phyloP scores from a whole-genome alignment of 2,888 invertebrate genomes.

The Himalopsyche anomala region DNA sequence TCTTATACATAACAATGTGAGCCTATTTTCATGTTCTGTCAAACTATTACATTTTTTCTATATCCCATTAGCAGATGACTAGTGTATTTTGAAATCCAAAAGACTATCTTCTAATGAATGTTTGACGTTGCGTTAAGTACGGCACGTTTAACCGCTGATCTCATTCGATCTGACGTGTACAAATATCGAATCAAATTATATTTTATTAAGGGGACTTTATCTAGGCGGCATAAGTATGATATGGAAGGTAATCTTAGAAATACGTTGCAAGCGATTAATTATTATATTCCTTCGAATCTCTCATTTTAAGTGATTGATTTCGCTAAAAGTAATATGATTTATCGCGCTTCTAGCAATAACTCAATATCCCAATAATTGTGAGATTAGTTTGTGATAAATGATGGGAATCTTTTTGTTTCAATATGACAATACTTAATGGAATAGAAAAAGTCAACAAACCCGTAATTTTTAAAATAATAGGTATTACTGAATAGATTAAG shows the following conservation, averaged over 20 bases:
- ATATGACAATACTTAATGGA: too few relatives aligned
- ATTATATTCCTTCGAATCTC: slow-evolving; percentile 16
- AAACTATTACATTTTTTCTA: too few relatives aligned
- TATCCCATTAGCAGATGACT: slow-evolving; percentile 22
- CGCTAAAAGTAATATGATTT: not conserved
- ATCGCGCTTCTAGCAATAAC: not conserved
- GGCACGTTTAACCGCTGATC: not conserved
- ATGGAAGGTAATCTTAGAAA: slow-evolving; percentile 3
- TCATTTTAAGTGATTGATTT: slow-evolving; percentile 13
- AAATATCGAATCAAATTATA: slow-evolving; percentile 35
- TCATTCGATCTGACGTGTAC: slow-evolving; percentile 32
- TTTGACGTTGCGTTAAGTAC: slow-evolving; percentile 24
- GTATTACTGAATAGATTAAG: too few relatives aligned
- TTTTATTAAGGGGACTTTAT: slow-evolving; percentile 24
- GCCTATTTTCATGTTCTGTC: too few relatives aligned
- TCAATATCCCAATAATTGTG: not conserved
- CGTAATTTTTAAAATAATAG: too few relatives aligned
- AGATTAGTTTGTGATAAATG: not conserved
- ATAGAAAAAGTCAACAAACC: too few relatives aligned
- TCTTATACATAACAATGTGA: too few relatives aligned
- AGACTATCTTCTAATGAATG: slow-evolving; percentile 27
- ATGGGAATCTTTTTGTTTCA: not conserved
- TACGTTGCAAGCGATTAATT: not conserved
- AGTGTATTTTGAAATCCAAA: slow-evolving; percentile 19
- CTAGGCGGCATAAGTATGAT: not conserved